These are phyloP conservation scores for Amiota minor DNA, from an alignment of 2,888 invertebrate species.

Conservation along the genomic window DNA sequence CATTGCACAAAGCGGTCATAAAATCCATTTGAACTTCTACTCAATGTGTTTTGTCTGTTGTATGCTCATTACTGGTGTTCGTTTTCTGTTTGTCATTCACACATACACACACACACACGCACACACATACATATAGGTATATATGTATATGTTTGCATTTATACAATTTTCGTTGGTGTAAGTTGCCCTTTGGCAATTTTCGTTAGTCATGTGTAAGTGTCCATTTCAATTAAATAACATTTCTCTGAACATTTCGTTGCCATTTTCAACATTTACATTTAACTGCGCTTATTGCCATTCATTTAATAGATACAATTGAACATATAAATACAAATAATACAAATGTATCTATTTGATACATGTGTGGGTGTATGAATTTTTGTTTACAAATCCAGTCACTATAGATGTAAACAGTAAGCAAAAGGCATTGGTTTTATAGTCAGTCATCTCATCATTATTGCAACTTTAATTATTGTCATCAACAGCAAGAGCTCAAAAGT, in stretches of 20 bases:
- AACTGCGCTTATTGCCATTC: constrained; percentile 20
- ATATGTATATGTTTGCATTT: no score
- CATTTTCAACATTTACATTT: constrained; percentile 7
- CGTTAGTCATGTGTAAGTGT: constrained; percentile 30
- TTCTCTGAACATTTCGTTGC: constrained; percentile 38
- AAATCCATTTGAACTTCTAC: no score
- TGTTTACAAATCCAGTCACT: not conserved
- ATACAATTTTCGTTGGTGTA: no score
- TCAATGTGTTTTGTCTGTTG: no score
- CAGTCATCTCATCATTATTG: no score
- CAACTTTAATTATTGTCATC: not conserved
- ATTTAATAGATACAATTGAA: constrained; percentile 25
- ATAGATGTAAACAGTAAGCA: not conserved
- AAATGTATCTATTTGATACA: no score
- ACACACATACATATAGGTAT: no score
- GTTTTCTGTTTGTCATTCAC: no score
- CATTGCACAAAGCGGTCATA: no score
- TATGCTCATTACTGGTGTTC: no score
- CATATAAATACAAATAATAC: not conserved
- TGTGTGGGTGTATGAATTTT: not conserved
- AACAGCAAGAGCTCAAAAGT: not conserved
- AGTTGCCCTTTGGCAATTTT: not conserved
- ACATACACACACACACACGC: no score
- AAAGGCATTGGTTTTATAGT: not conserved
- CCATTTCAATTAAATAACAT: constrained; percentile 42